Base-by-base conservation (phyloP, 2,113 vertebrate species). In the Galemys pyrenaicus region DNA sequence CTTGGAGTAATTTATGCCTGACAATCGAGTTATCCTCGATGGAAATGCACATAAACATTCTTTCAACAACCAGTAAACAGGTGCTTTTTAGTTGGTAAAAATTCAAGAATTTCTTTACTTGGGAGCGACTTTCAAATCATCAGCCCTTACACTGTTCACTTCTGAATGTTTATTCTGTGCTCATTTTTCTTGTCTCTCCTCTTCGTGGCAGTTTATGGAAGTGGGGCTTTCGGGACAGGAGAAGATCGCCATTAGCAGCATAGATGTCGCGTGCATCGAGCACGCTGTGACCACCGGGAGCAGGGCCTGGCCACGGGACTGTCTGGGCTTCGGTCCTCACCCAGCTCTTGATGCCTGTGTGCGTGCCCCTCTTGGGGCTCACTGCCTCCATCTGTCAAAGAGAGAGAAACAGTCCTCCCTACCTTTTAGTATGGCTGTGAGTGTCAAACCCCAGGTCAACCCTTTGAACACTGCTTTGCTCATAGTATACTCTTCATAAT, bases 1-100 rank as follows among this genome's bases (percentile, higher is more conserved):
- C 32, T 97, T 96, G 49, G 87, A 95, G 89, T 87, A 96, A 81
- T 98, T 97, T 98, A 75, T 96, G 98, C 91, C 96, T 97, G 95
- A 96, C 56, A 92, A 77, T 58, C 74, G 13, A 96, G 51, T 97
- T 97, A 97, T 90, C 70, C 32, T 73, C 83, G 46, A 89, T 96
- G 75, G 79, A 93, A 94, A 95, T 95, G 68, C 94, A 75, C 95
- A 37, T 87, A 94, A 96, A 94, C 78, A 87, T 56, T 95, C 54
- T 89, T 95, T 86, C 26, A 94, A 39, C 78, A 95, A 70, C 73
- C 91, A 89, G 26, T 91, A 37, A 96, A 96, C 90, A 95, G 94
- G 94, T 94, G 64, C 46, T 89, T 85, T 95, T 82, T 70, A 44
- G 32, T 96, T 94, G 94, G 84, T 88, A 94, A 88, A 95, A 97